Percentiles rank a stretch among this genome's conserved stretches.
Evolutionary conservation across 30 jellyfish, hydroid and myxozoan genomes (phyloP).

Genomic region (Aurelia sp.): DNA sequence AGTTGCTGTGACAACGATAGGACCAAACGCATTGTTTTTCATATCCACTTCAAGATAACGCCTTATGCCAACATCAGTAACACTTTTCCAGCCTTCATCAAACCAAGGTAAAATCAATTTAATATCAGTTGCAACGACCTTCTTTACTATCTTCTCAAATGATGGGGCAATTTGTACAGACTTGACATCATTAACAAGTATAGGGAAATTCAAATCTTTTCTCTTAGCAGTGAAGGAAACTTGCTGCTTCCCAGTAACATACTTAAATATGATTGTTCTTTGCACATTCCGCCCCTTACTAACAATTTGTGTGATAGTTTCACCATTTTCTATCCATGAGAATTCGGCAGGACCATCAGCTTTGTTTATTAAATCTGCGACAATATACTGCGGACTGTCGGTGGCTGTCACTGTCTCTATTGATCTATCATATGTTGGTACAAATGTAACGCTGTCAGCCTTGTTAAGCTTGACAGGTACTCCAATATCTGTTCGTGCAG

Average conservation of each 20-base stretch:
- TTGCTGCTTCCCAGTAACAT: not conserved
- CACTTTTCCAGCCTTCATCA: not conserved
- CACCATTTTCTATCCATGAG: not conserved
- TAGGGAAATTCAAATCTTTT: not conserved
- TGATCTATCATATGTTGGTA: not conserved
- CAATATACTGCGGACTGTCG: not conserved
- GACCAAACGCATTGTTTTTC: slow-evolving; percentile 42
- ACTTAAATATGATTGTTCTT: not conserved
- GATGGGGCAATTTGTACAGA: slow-evolving; percentile 28
- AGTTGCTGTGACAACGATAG: slow-evolving; percentile 5
- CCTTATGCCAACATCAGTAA: not conserved
- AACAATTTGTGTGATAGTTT: not conserved
- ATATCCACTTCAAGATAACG: slow-evolving; percentile 42
- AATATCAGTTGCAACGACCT: slow-evolving; percentile 24
- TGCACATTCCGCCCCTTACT: not conserved
- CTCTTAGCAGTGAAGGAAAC: slow-evolving; percentile 23
- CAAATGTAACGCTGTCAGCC: not conserved
- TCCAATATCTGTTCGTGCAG: not conserved
- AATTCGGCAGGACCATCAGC: slow-evolving; percentile 40
- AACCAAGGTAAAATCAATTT: slow-evolving; percentile 5
- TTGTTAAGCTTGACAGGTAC: not conserved
- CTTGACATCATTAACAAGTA: slow-evolving; percentile 17
- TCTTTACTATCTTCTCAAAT: slow-evolving; percentile 24
- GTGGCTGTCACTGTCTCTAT: not conserved
- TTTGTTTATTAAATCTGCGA: not conserved